Conservation (phyloP, 53 echinoderm and acorn worm species). For the Antedon mediterranea region DNA sequence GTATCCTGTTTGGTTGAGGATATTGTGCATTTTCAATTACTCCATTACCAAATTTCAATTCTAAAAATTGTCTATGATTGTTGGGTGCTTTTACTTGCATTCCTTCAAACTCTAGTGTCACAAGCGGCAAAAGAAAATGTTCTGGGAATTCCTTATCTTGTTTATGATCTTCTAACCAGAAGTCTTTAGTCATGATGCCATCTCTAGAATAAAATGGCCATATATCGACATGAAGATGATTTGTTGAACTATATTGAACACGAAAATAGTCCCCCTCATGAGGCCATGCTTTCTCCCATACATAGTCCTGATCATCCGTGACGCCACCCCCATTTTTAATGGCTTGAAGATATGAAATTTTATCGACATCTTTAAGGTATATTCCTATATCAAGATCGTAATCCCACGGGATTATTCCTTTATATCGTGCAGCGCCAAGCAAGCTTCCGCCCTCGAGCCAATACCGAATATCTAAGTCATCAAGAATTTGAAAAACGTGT, state of each 20-base stretch:
- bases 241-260: slow-evolving; percentile 4
- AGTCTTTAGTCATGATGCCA: slow-evolving; percentile 8
- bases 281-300: slow-evolving; percentile 7
- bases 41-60: slow-evolving; percentile 5
- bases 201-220: slow-evolving; percentile 5
- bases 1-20: not conserved
- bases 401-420: slow-evolving; percentile 4
- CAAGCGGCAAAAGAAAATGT: not conserved
- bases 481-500: slow-evolving; percentile 3
- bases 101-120: not conserved
- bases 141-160: slow-evolving; percentile 4
- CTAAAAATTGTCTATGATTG: slow-evolving; percentile 3
- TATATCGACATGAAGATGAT: slow-evolving; percentile 8
- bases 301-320: not conserved
- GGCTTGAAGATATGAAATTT: not conserved
- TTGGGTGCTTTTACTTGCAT: slow-evolving; percentile 4
- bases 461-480: not conserved
- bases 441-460: slow-evolving; percentile 9
- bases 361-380: not conserved
- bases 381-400: slow-evolving; percentile 11
- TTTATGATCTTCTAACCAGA: slow-evolving; percentile 3
- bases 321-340: not conserved
- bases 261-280: slow-evolving; percentile 4
- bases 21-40: slow-evolving; percentile 10
- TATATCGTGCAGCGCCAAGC: slow-evolving; percentile 3